Base-by-base conservation (phyloP, 2,797 vertebrate genomes). In the Dallia pectoralis region DNA sequence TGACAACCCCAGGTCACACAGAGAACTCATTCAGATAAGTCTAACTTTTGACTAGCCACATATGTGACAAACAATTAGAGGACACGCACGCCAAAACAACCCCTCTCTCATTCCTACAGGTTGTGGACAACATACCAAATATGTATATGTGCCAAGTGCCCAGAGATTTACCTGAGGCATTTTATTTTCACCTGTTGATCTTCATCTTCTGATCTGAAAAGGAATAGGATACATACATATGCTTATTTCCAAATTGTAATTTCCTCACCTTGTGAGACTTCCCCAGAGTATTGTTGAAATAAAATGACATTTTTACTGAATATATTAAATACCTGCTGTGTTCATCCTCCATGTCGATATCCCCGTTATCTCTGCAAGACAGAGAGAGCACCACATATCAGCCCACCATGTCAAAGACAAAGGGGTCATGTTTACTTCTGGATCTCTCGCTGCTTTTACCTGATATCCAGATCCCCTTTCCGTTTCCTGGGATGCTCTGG, bases 101-200 rank as follows among this genome's bases (percentile, higher is more conserved):
- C 9, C 40, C 11, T 12, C 40, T 44, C 40, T 44, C 40, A 44
- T 44, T 44, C 40, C 0, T 44, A 12, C 14, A 2, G 5, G 40
- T 59, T 25, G n/a, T 12, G 6, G 11, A 4, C 53, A 59, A 25
- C 25, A 25, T 59, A 25, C 19, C 53, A 40, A 9, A 33, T n/a
- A n/a, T 33, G 7, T 14, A 63, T 63, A 32, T 32, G 61, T 30
- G 14, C 51, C 4, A 19, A 5, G 18, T 18, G 61, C 61, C 61
- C 61, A 32, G 61, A 15, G 15, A 11, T 14, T 77, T 71, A 91
- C 91, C 91, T 91, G 87, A 87, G 89, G 79, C 90, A 91, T 86
- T 89, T 87, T 66, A 91, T 85, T 85, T 91, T 92, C 69, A 86
- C 82, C 51, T 90, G 90, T 70, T 88, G 88, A 75, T 91, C 89